Conservation (phyloP, 2,888 invertebrate species). For the Drosophila tripunctata region DNA sequence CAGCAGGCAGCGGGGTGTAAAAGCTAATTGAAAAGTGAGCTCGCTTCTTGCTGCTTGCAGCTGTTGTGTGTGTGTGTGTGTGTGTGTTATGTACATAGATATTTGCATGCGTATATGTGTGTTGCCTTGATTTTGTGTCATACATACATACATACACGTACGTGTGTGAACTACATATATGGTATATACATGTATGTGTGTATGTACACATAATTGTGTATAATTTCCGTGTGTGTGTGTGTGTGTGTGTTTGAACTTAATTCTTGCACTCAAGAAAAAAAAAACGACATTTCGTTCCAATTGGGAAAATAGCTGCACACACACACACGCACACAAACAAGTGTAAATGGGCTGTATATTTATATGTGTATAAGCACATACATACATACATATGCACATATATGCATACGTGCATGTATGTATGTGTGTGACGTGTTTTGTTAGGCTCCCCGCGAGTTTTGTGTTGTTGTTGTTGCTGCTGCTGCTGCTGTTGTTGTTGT, state of each 20-base stretch:
- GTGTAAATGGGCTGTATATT: constrained; percentile 18
- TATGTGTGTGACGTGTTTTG: constrained; percentile 39
- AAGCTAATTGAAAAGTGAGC: constrained; percentile 55
- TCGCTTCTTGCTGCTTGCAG: no score
- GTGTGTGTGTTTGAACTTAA: constrained; percentile 11
- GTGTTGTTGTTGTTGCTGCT: constrained; percentile 43
- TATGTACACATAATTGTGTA: constrained; percentile 35
- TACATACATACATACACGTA: no score
- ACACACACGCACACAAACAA: constrained; percentile 10
- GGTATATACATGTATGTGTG: background rate
- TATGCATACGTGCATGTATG: constrained; percentile 1
- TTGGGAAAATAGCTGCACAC: constrained; percentile 45
- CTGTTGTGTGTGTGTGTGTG: constrained; percentile 50
- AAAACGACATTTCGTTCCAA: constrained; percentile 40
- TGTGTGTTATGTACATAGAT: constrained; percentile 31
- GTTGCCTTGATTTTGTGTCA: constrained; percentile 62
- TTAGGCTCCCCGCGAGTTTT: constrained; percentile 32
- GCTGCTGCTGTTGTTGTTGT: constrained; percentile 41
- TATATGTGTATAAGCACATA: constrained; percentile 13
- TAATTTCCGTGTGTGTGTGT: constrained; percentile 21
- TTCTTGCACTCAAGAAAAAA: constrained; percentile 4
- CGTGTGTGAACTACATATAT: constrained; percentile 47
- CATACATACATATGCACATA: constrained; percentile 8
- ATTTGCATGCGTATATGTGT: constrained; percentile 35
- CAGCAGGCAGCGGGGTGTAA: constrained; percentile 36